phyloP scores from a whole-genome alignment of 2,888 invertebrate species.

The Diadromus collaris region DNA sequence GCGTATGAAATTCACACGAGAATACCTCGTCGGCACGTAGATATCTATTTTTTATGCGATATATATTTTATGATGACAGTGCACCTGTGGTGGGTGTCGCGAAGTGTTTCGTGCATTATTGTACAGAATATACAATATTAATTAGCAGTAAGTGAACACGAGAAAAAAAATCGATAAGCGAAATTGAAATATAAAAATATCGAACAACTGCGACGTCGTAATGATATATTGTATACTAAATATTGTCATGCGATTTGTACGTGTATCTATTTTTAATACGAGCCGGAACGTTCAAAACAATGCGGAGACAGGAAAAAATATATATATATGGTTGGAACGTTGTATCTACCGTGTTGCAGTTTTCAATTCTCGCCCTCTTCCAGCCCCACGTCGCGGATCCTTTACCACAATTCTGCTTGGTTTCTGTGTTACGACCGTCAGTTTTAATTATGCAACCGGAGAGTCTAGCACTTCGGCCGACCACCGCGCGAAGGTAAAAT shows the following conservation, averaged over 20 bases:
- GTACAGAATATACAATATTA: conserved; percentile 23
- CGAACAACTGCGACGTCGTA: background rate
- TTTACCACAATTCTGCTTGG: background rate
- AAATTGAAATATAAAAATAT: conserved; percentile 7
- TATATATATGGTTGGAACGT: conserved; percentile 24
- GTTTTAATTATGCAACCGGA: conserved; percentile 49
- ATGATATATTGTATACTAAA: background rate
- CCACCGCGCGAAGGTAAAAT: conserved; percentile 38
- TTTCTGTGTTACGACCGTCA: conserved; percentile 19
- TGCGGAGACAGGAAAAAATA: conserved; percentile 2
- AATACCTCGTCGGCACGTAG: conserved; percentile 8
- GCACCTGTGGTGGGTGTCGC: background rate
- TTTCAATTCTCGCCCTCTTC: conserved; percentile 34
- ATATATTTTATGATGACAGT: too few species aligned
- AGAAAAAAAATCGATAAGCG: background rate
- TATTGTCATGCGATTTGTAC: background rate
- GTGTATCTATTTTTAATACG: conserved; percentile 36
- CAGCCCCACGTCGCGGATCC: background rate
- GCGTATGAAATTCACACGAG: conserved; percentile 3
- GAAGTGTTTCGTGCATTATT: background rate
- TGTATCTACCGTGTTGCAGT: conserved; percentile 32
- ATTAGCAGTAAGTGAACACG: conserved; percentile 2
- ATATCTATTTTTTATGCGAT: conserved; percentile 23
- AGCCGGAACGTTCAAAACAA: conserved; percentile 18
- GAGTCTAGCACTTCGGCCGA: conserved; percentile 18